Conservation (phyloP, 2,113 vertebrate species). For the Turdus rufiventris region DNA sequence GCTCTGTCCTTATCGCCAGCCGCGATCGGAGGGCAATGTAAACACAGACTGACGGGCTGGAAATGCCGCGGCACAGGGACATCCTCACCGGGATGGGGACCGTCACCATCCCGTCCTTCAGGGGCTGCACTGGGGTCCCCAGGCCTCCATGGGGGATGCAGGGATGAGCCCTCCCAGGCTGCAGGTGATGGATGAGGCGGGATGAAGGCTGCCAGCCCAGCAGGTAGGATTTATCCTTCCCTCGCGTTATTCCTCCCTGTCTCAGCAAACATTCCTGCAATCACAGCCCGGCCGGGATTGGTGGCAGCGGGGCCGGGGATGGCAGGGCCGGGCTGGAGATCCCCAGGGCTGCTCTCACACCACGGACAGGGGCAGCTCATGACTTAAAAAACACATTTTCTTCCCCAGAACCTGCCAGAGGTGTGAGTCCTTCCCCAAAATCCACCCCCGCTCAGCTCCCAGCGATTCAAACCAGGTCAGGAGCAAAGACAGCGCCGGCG, state of each 20-base stretch:
- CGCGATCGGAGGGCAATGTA: constrained; percentile 34
- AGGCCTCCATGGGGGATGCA: accelerated
- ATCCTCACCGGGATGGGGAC: background rate
- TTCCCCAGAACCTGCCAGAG: background rate
- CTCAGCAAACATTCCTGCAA: background rate
- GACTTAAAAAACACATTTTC: accelerated
- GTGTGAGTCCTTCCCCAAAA: background rate
- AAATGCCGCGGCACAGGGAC: background rate
- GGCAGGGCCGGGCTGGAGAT: background rate
- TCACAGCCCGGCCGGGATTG: background rate
- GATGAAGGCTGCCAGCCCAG: background rate
- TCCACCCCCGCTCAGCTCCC: background rate
- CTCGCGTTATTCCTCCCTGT: background rate
- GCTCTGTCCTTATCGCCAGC: background rate
- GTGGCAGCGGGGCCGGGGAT: background rate
- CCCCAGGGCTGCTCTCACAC: background rate
- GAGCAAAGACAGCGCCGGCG: background rate
- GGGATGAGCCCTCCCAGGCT: accelerated
- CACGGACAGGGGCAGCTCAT: background rate
- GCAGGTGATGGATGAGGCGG: background rate
- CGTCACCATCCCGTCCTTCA: accelerated
- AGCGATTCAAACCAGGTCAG: background rate
- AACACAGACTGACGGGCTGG: constrained; percentile 25
- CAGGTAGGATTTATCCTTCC: background rate
- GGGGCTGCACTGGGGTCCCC: background rate